Percentiles rank a stretch among this genome's conserved stretches.
These are phyloP conservation scores for Hartigia nigra DNA, from an alignment of 2,888 invertebrate species.

Conservation along the genomic window DNA sequence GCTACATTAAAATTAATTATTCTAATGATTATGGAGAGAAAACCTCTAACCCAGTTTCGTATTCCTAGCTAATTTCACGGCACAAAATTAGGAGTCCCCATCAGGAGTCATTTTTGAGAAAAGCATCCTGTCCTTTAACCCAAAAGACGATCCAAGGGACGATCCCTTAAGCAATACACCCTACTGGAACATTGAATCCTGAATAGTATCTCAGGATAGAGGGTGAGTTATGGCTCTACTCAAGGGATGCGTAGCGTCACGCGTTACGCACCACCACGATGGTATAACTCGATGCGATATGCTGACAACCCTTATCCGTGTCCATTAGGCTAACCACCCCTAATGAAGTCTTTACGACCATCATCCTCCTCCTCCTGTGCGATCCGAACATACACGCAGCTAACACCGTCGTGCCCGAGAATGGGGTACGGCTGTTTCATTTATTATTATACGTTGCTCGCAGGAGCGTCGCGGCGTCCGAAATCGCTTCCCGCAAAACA, in stretches of 20 bases:
- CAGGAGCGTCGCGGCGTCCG: not conserved
- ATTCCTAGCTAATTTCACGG: not conserved
- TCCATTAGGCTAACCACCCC: constrained; percentile 26
- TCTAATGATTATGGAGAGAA: not conserved
- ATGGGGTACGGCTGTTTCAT: constrained; percentile 17
- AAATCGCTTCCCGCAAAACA: not conserved
- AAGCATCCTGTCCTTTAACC: not conserved
- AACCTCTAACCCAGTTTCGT: not conserved
- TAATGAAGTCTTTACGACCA: constrained; percentile 25
- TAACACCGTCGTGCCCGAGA: not conserved
- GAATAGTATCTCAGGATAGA: not conserved
- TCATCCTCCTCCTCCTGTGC: not conserved
- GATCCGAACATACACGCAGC: not conserved
- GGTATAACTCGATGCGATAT: constrained; percentile 20
- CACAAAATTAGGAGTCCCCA: not conserved
- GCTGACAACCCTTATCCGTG: constrained; percentile 23
- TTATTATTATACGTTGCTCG: constrained; percentile 17
- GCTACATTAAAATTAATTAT: not conserved
- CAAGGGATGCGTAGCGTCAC: constrained; percentile 3
- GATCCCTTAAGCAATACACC: not conserved
- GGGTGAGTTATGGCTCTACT: not conserved
- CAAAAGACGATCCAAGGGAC: not conserved
- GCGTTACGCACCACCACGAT: constrained; percentile 9
- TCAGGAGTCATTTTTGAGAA: not conserved
- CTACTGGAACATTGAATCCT: not conserved